Conservation (phyloP, 2,888 invertebrate genomes). For the Idaea straminata region DNA sequence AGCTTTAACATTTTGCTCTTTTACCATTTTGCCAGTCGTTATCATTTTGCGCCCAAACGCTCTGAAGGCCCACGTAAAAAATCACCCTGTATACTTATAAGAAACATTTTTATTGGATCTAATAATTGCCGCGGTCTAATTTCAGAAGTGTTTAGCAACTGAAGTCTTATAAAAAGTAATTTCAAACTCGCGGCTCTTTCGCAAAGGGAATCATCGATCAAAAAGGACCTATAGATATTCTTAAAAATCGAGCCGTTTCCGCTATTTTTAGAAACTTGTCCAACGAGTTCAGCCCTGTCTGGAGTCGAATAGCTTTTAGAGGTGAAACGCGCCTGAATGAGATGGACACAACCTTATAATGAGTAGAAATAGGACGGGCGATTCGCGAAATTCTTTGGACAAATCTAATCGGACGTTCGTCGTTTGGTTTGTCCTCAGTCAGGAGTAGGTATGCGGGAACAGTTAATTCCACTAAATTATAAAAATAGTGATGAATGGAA, state of each 20-base stretch:
- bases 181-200: neutral
- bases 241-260: constrained; percentile 58
- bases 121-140: neutral
- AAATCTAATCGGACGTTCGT: constrained; percentile 38
- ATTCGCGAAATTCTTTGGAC: constrained; percentile 68
- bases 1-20: too few species aligned
- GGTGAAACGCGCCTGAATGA: constrained; percentile 73
- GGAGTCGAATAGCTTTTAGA: constrained; percentile 72
- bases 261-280: constrained; percentile 77
- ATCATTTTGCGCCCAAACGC: too few species aligned
- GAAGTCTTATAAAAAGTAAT: neutral
- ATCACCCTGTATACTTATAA: too few species aligned
- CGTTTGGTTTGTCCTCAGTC: neutral
- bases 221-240: constrained; percentile 46
- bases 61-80: too few species aligned
- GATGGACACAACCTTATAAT: constrained; percentile 54
- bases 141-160: neutral
- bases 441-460: constrained; percentile 27
- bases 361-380: constrained; percentile 64
- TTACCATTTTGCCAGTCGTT: too few species aligned
- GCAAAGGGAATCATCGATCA: constrained; percentile 4
- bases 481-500: too few species aligned
- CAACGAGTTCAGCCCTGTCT: constrained; percentile 67
- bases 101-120: neutral
- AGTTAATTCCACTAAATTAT: constrained; percentile 25